Percentiles rank a stretch among this genome's conserved stretches.
These are phyloP conservation scores for Pseudochirops cupreus DNA, from an alignment of 2,797 vertebrate species.

Conservation along the genomic window DNA sequence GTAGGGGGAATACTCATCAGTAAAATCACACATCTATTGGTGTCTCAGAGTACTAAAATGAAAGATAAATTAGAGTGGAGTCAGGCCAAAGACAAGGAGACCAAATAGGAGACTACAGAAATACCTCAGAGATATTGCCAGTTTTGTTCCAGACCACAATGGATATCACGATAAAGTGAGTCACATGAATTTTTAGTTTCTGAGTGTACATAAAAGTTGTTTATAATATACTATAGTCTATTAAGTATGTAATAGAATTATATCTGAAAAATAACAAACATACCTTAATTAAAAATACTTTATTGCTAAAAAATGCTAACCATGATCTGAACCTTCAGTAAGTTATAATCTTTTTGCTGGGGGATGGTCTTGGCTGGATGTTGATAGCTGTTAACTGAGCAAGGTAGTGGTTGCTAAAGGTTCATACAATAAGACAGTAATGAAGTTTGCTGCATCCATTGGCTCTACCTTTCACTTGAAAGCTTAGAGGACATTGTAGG, in stretches of 20 bases:
- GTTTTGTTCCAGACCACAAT: not conserved
- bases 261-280: not conserved
- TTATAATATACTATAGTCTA: no score
- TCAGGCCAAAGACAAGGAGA: not conserved
- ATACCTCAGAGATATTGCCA: not conserved
- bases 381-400: not conserved
- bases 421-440: not conserved
- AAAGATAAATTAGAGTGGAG: not conserved
- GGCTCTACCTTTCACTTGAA: not conserved
- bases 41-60: not conserved
- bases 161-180: not conserved
- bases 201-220: not conserved
- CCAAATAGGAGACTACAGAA: not conserved
- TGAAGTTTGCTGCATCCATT: not conserved
- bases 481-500: not conserved
- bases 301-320: not conserved
- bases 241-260: no score
- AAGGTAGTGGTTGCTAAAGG: not conserved
- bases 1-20: not conserved
- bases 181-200: not conserved
- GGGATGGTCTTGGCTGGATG: not conserved
- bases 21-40: not conserved
- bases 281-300: not conserved
- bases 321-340: not conserved
- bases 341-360: not conserved